These are phyloP conservation scores for Orbicella faveolata DNA, from an alignment of 64 coral and sea anemone species.

Conservation along the genomic window DNA sequence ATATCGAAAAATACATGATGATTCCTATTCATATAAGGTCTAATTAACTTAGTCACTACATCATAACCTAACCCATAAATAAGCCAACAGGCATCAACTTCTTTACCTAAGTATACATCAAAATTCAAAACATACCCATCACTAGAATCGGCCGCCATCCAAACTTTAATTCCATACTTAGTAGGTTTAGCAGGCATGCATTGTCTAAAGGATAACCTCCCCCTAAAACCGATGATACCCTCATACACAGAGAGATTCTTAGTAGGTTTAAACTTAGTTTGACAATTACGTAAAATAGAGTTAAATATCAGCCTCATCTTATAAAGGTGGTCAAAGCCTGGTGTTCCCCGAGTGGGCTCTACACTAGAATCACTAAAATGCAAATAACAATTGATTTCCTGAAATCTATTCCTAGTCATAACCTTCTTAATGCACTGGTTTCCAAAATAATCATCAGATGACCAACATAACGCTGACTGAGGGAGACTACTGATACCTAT, in stretches of 20 bases:
- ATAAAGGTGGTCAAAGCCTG: background rate
- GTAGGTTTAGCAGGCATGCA: too few species aligned
- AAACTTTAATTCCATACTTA: too few species aligned
- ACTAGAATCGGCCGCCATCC: background rate
- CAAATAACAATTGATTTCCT: background rate
- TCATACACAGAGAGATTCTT: too few species aligned
- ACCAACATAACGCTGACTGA: background rate
- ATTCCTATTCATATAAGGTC: background rate
- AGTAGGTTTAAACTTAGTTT: too few species aligned
- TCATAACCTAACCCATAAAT: constrained; percentile 8
- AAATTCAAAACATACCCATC: background rate
- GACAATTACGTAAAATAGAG: too few species aligned
- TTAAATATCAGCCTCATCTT: background rate
- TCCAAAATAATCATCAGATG: background rate
- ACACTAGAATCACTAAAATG: background rate
- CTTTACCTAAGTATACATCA: background rate
- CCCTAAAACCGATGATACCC: too few species aligned
- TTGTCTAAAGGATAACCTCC: too few species aligned
- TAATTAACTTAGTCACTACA: constrained; percentile 3
- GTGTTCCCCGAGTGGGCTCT: background rate
- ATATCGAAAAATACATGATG: constrained; percentile 20
- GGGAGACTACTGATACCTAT: background rate
- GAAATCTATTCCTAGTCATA: background rate
- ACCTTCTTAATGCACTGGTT: background rate
- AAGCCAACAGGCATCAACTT: background rate